Conservation (phyloP, 2,113 vertebrate species). For the Castor canadensis region DNA sequence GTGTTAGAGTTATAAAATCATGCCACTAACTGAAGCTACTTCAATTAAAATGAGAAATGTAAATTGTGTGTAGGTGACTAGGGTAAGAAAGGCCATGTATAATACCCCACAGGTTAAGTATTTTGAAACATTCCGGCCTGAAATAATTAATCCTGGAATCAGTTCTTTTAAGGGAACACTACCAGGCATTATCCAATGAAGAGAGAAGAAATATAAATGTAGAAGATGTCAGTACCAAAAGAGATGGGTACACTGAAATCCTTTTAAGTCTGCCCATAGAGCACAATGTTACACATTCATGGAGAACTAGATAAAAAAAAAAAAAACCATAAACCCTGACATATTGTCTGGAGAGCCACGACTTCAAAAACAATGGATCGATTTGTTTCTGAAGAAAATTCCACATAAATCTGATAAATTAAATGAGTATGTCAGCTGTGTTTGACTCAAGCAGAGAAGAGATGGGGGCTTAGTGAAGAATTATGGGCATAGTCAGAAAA, state of each 20-base stretch:
- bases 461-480: background rate
- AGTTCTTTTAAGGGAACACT: slow-evolving; percentile 22
- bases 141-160: slow-evolving; percentile 35
- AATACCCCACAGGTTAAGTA: background rate
- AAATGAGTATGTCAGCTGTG: background rate
- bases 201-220: background rate
- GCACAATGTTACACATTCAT: background rate
- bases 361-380: slow-evolving; percentile 6
- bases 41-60: background rate
- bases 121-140: slow-evolving; percentile 28
- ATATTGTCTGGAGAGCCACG: background rate
- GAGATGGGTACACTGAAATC: background rate
- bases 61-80: background rate
- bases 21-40: background rate
- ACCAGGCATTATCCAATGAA: background rate
- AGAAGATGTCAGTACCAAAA: background rate
- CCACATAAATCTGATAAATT: background rate
- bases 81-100: background rate
- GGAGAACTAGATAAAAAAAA: background rate
- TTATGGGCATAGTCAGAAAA: background rate
- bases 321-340: background rate
- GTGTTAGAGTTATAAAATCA: background rate
- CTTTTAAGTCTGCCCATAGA: background rate
- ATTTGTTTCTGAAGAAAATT: slow-evolving; percentile 29
- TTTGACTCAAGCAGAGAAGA: background rate